phyloP scores from a whole-genome alignment of 1,140 invertebrate genomes.

The Coenobita brevimanus region DNA sequence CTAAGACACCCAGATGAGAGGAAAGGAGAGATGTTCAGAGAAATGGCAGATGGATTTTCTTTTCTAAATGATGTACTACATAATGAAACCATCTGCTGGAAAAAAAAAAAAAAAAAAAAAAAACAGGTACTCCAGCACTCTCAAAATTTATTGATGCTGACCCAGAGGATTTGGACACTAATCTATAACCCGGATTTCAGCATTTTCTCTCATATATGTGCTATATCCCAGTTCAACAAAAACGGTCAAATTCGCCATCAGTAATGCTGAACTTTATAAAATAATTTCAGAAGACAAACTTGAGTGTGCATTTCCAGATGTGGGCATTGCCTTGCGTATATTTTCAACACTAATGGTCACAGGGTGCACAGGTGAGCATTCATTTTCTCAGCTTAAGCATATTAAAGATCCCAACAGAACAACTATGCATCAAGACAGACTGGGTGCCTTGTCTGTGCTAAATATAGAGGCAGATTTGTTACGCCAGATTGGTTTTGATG shows the following conservation, averaged over 20 bases:
- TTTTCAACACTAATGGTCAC: slow-evolving; percentile 39
- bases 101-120: no score
- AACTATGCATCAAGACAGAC: background rate
- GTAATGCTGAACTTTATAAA: slow-evolving; percentile 41
- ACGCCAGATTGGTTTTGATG: background rate
- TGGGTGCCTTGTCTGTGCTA: background rate
- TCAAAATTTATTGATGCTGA: slow-evolving; percentile 47
- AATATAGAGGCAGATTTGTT: background rate
- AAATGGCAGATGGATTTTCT: slow-evolving; percentile 58
- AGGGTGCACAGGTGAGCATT: background rate
- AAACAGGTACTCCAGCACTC: slow-evolving; percentile 47
- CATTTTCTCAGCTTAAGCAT: slow-evolving; percentile 31
- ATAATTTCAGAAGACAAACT: slow-evolving; percentile 13
- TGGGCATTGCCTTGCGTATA: slow-evolving; percentile 16
- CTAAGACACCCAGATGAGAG: slow-evolving; percentile 62
- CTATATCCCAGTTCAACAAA: slow-evolving; percentile 63
- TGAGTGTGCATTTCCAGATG: slow-evolving; percentile 42
- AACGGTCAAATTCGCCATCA: slow-evolving; percentile 40
- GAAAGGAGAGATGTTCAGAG: slow-evolving; percentile 52
- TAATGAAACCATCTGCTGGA: slow-evolving; percentile 36
- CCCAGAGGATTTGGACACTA: slow-evolving; percentile 45
- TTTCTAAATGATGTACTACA: slow-evolving; percentile 63
- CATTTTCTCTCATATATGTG: slow-evolving; percentile 41
- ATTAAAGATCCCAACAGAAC: slow-evolving; percentile 15
- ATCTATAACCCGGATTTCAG: slow-evolving; percentile 14